Base-by-base conservation (phyloP, 2,888 invertebrate genomes). In the Ichneumoninae sp. region DNA sequence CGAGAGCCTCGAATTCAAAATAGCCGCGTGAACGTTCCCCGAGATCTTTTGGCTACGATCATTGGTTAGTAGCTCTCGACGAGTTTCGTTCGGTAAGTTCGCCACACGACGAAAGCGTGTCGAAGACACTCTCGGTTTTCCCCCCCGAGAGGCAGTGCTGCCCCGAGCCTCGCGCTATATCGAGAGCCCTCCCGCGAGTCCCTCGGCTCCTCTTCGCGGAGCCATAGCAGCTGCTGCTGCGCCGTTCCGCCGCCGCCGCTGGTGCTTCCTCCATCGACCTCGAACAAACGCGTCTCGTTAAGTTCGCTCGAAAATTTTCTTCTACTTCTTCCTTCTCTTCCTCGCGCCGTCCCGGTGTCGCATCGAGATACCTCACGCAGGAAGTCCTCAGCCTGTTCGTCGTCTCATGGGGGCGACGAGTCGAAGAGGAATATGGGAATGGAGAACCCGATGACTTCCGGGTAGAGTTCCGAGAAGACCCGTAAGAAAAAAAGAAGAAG, bases 141-240 rank as follows among this genome's bases (percentile, higher is more conserved):
- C 73, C 52, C 69, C 69, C 81, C 83, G 52, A 81, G 78, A 77
- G 77, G 81, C 86, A 87, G 87, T 87, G 87, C 87, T 85, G 87
- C 85, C 87, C 79, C 85, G 87, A 85, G 87, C 74, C 87, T 87
- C 82, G 71, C 83, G 85, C 87, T 87, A 87, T 87, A 87, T 87
- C 87, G 84, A 87, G 87, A 85, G 74, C 85, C 82, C 85, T 83
- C 85, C 83, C 86, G 85, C 86, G 86, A 87, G 86, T 85, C 76
- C 70, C 80, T 60, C 74, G 83, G 80, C 80, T 85, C 79, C 52
- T 82, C 85, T 80, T 69, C 69, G 76, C 75, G 79, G 82, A 82
- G 79, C 81, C 76, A 22, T 26, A 85, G 82, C 83, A 73, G 57
- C 66, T 73, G 69, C 83, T 73, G 57, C 66, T 73, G 69, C 75